Evolutionary conservation across 2,797 vertebrate genomes (phyloP).

Genomic region (Microctenopoma stevenorrisi): DNA sequence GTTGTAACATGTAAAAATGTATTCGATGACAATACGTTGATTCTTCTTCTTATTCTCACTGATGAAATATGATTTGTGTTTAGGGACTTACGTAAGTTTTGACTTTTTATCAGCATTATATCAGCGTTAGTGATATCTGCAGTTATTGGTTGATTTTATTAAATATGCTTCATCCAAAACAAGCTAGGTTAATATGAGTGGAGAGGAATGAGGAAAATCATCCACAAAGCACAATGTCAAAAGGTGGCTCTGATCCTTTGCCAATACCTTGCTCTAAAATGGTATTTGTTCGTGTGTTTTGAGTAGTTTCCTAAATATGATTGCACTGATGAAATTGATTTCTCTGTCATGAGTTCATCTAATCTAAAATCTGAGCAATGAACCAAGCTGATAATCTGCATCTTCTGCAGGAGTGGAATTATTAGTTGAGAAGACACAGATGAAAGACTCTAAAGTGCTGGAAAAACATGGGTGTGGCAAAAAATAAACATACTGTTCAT

Average conservation of each 20-base stretch:
- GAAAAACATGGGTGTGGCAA: constrained; percentile 5
- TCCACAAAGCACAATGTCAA: background rate
- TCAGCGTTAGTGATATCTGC: background rate
- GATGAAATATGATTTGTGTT: background rate
- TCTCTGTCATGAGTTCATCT: constrained; percentile 21
- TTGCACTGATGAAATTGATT: constrained; percentile 38
- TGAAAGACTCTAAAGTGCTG: background rate
- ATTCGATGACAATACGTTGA: too few species aligned
- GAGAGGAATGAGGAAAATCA: too few species aligned
- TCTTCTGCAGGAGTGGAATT: constrained; percentile 13
- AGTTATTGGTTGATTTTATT: background rate
- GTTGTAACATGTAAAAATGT: too few species aligned
- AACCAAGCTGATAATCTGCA: constrained; percentile 17
- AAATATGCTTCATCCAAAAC: too few species aligned
- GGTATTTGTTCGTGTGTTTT: background rate
- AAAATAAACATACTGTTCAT: too few species aligned
- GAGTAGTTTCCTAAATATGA: background rate
- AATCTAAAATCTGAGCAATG: constrained; percentile 21
- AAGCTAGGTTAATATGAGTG: background rate
- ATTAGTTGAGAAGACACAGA: background rate
- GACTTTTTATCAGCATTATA: background rate
- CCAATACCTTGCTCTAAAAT: background rate
- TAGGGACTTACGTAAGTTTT: background rate
- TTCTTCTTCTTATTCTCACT: too few species aligned
- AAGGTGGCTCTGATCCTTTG: background rate